Evolutionary conservation across 1,140 invertebrate genomes (phyloP).

Genomic region (Tetramorium parvispinum): DNA sequence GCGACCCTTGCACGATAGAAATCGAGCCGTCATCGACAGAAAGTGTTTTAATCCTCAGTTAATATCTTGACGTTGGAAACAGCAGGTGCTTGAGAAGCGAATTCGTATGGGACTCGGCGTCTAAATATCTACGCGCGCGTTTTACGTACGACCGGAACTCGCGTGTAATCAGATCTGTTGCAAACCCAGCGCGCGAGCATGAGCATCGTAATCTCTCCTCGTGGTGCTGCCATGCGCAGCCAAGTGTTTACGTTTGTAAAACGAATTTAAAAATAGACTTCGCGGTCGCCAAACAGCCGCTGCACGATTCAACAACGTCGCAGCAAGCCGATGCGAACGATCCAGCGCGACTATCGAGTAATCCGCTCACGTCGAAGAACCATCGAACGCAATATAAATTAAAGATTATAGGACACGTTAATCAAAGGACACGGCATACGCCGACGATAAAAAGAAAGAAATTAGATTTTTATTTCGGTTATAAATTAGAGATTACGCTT

Average conservation of each 20-base stretch:
- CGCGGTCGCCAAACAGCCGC: constrained; percentile 3
- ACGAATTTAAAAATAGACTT: constrained; percentile 38
- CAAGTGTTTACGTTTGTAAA: constrained; percentile 22
- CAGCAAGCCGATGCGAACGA: constrained; percentile 3
- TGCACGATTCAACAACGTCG: background rate
- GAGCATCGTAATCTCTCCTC: constrained; percentile 23
- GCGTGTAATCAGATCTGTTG: constrained; percentile 19
- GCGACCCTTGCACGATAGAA: background rate
- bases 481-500: background rate
- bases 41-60: background rate
- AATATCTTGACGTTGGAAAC: background rate
- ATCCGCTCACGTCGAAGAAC: background rate
- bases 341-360: background rate
- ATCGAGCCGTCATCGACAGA: background rate
- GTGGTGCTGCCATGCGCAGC: background rate
- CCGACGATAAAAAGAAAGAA: background rate
- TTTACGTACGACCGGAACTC: constrained; percentile 2
- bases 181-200: background rate
- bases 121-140: background rate
- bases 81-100: constrained; percentile 10
- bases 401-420: background rate
- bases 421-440: background rate
- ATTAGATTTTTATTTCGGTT: background rate
- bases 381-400: background rate
- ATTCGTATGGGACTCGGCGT: background rate